Base-by-base conservation (phyloP, 2,113 vertebrate species). In the Glareola pratincola region DNA sequence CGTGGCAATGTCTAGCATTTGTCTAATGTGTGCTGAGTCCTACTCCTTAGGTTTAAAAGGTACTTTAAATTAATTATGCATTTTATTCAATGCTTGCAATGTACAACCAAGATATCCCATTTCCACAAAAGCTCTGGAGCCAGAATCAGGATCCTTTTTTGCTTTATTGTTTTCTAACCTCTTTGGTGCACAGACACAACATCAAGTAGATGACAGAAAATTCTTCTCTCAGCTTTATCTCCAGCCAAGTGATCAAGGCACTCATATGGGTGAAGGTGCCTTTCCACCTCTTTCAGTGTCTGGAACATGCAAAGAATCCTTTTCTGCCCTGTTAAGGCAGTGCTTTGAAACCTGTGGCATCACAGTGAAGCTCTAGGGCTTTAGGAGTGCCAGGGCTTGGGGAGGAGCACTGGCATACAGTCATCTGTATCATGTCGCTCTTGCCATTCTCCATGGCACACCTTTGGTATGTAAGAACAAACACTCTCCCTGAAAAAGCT, bases 211-310 rank as follows among this genome's bases (percentile, higher is more conserved):
- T 18, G 17, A 36, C 19, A 82, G 26, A 59, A 41, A 63, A 67
- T 78, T 64, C 12, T 39, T 85, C 15, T 79, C n/a, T 32, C 17
- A 63, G 30, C n/a, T 85, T 92, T 81, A 14, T 20, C 27, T 76
- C 24, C 23, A 76, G 14, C 12, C 37, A 67, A 77, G 36, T 30
- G 20, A 54, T 60, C 14, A 53, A 60, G 63, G 10, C 13, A 26
- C 8, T 76, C 12, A 47, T 0, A 3, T 18, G 23, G 2, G 1
- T 57, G 30, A 92, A 47, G 32, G 6, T 11, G 5, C 12, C 9
- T 59, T 36, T 82, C 12, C 8, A 64, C 10, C 4, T 71, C 51
- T 16, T 77, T n/a, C 24, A 53, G 14, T 24, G 6, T 36, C 15
- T 56, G 30, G 47, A 92, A 82, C 19, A 73, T 10, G 13, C 19